Evolutionary conservation across 2,888 invertebrate species (phyloP).

Genomic region (Chymomyza caudatula): DNA sequence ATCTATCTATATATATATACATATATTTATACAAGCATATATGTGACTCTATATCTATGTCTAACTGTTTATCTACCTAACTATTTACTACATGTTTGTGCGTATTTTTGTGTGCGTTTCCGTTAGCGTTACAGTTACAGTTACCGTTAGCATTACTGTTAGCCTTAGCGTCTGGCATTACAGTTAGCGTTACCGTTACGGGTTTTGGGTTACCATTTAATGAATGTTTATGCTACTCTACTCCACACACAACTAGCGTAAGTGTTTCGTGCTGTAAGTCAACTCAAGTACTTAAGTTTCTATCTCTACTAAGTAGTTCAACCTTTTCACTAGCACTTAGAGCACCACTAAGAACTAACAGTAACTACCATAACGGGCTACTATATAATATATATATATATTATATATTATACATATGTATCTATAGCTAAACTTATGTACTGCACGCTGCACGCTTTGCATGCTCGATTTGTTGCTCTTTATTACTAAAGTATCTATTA

Average conservation of each 20-base stretch:
- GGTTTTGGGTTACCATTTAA: constrained; percentile 43
- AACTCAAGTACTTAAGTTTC: not conserved
- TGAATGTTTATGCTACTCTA: constrained; percentile 51
- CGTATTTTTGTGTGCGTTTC: constrained; percentile 17
- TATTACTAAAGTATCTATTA: not conserved
- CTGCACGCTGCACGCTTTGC: constrained; percentile 29
- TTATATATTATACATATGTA: no score
- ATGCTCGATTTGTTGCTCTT: not conserved
- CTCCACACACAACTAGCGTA: constrained; percentile 41
- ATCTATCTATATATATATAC: not conserved
- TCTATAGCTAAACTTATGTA: not conserved
- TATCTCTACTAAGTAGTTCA: not conserved
- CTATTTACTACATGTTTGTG: not conserved
- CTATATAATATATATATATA: no score
- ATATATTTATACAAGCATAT: not conserved
- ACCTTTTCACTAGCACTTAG: not conserved
- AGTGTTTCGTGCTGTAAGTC: constrained; percentile 61
- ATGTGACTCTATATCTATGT: not conserved
- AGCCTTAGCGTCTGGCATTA: constrained; percentile 9
- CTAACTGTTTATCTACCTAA: not conserved
- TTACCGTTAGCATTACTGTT: constrained; percentile 31
- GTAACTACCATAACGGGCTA: no score
- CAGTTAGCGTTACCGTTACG: constrained; percentile 46
- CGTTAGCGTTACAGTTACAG: constrained; percentile 18
- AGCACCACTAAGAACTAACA: not conserved